Evolutionary conservation across 2,113 vertebrate species (phyloP), one percentile per base, ranked within the genome.

Genomic region (Anser brachyrhynchus): DNA sequence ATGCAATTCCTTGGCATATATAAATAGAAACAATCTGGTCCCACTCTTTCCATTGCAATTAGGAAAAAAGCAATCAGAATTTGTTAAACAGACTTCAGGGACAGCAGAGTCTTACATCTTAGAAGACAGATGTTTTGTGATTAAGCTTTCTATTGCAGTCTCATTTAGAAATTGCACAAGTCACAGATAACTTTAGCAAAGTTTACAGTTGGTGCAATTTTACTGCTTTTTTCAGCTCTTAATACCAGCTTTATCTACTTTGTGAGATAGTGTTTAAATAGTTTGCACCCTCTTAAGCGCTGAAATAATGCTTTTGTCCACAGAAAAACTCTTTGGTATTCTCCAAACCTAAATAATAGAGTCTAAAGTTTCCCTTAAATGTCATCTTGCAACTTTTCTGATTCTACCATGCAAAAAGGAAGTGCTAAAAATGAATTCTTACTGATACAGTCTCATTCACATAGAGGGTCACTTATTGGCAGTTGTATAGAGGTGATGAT

Each of bases 11-110:
- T 86, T 84, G 78, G 17, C 73, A 49, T 43, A 19, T 91, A 94
- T 89, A 94, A 97, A 96, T 93, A 96, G 96, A 92, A 95, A 89
- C 87, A 96, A 95, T 95, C 94, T 89, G 61, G 57, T 84, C 65
- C 58, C n/a, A 74, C 77, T 95, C 39, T 14, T 93, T 67, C 84
- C 75, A n/a, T 49, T 57, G 66, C 91, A 92, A 92, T 94, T 95
- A 93, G 87, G 80, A 73, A 74, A 75, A 91, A 95, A 95, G 91
- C 73, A 95, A 94, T 96, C 94, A 93, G 89, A 86, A 67, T 95
- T 89, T 93, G 92, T 95, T 93, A 90, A 94, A 93, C 55, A 87
- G 91, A 84, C 89, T 92, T 93, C 73, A 89, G 84, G 80, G 49
- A 23, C 37, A 89, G 83, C 41, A 55, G 79, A 90, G 57, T 91